These are phyloP conservation scores for Polymixis flavicincta DNA, from an alignment of 2,888 invertebrate species.

Conservation along the genomic window DNA sequence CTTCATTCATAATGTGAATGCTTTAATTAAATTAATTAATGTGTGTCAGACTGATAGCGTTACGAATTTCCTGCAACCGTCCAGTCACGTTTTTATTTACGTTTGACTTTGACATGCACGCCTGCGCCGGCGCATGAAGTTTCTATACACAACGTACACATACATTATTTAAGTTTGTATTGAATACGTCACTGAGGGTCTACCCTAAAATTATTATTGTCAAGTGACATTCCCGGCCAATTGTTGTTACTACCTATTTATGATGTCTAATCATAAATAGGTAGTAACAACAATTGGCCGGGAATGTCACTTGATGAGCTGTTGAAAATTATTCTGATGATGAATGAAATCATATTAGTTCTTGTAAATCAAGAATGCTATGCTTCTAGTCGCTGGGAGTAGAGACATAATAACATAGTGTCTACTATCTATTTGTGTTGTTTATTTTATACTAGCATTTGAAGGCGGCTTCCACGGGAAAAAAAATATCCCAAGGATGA, in stretches of 20 bases:
- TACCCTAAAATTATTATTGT: too few species aligned
- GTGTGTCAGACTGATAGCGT: conserved; percentile 47
- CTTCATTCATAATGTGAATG: conserved; percentile 57
- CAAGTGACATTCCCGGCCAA: too few species aligned
- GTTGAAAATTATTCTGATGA: conserved; percentile 45
- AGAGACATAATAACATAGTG: background rate
- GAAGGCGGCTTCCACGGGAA: too few species aligned
- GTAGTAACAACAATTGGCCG: conserved; percentile 29
- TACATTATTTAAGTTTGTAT: conserved; percentile 35
- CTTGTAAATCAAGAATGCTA: conserved; percentile 23
- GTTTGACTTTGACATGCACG: conserved; percentile 34
- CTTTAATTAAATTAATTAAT: conserved; percentile 52
- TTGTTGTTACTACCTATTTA: too few species aligned
- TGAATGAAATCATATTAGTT: conserved; percentile 36
- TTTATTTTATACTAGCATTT: too few species aligned
- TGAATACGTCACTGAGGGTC: conserved; percentile 45
- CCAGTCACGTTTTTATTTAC: conserved; percentile 58
- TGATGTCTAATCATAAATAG: conserved; percentile 34
- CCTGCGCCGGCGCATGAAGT: conserved; percentile 22
- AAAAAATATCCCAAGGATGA: too few species aligned
- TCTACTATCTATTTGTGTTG: too few species aligned
- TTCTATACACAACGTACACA: conserved; percentile 11
- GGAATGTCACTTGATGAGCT: conserved; percentile 42
- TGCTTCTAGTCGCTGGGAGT: background rate
- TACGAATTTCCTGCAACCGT: conserved; percentile 37